Base-by-base conservation (phyloP, 2,113 vertebrate species). In the Sinocyclocheilus rhinocerous region DNA sequence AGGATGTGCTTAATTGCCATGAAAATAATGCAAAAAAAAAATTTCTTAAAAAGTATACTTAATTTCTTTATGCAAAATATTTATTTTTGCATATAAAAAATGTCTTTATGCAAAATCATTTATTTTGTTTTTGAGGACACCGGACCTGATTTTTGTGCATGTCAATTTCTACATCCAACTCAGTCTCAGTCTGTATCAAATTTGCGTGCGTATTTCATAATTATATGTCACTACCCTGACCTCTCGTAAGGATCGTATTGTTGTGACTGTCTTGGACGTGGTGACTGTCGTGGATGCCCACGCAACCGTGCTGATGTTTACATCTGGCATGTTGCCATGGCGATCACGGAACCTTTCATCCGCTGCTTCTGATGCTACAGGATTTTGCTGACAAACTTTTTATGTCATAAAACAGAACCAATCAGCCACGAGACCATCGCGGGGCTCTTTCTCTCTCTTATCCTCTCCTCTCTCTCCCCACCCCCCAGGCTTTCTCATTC, bases 251-350 rank as follows among this genome's bases (percentile, higher is more conserved):
- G 76, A 83, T 83, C 4, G 29, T 16, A 65, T 89, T 89, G 84
- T 82, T 83, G 85, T 87, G 86, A 89, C 57, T 36, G 36, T 65
- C 65, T 72, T 42, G 39, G 42, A 42, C 42, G 42, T 42, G 42
- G 42, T 42, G 42, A 42, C 42, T 42, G 6, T 42, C 8, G 42
- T 50, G 67, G 75, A 75, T 69, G 26, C 79, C 89, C 59, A 87
- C 67, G 2, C 55, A 81, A 76, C 73, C 52, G 63, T 83, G 69
- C 83, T 85, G 85, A 88, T 90, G 89, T 90, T 90, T 90, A 87
- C 89, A 88, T 67, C 26, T 81, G 83, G 61, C 29, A 24, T 16
- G 84, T 90, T 88, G 80, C 86, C 85, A 87, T 90, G 84, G 84
- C 48, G 39, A 88, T 52, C n/a, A 76, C 75, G 18, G 12, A 86